Conservation (phyloP, 2,888 invertebrate genomes). For the Neocrepidodera transversa region DNA sequence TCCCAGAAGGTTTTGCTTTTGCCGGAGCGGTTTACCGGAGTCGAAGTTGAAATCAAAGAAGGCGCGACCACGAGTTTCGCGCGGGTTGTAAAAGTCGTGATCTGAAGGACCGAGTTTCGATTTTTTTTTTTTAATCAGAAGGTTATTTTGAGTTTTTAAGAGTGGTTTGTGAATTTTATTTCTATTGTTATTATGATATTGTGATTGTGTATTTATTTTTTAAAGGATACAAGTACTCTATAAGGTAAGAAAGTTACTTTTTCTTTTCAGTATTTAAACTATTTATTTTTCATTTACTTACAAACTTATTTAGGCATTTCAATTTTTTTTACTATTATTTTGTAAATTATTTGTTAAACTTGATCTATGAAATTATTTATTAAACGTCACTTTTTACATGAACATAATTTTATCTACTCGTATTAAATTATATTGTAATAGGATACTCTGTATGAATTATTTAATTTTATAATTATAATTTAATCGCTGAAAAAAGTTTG, state of each 20-base stretch:
- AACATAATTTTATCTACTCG: too few species aligned
- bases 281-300: too few species aligned
- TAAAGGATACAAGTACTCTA: neutral
- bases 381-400: too few species aligned
- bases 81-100: constrained; percentile 1
- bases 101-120: constrained; percentile 8
- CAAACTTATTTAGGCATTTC: too few species aligned
- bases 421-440: too few species aligned
- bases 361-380: too few species aligned
- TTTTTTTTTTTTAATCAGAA: neutral
- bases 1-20: constrained; percentile 29
- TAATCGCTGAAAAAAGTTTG: too few species aligned
- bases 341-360: too few species aligned
- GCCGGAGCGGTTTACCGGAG: neutral
- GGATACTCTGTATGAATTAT: too few species aligned
- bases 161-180: neutral
- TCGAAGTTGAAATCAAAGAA: constrained; percentile 15
- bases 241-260: neutral
- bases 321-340: too few species aligned
- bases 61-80: constrained; percentile 11
- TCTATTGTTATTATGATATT: neutral
- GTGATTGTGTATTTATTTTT: neutral
- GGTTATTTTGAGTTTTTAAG: neutral
- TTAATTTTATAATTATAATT: too few species aligned
- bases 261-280: neutral